A percentile compares a stretch with the other conserved stretches of the same genome.
Evolutionary conservation across 2,113 vertebrate genomes (phyloP).

Genomic region (Tympanuchus pallidicinctus): DNA sequence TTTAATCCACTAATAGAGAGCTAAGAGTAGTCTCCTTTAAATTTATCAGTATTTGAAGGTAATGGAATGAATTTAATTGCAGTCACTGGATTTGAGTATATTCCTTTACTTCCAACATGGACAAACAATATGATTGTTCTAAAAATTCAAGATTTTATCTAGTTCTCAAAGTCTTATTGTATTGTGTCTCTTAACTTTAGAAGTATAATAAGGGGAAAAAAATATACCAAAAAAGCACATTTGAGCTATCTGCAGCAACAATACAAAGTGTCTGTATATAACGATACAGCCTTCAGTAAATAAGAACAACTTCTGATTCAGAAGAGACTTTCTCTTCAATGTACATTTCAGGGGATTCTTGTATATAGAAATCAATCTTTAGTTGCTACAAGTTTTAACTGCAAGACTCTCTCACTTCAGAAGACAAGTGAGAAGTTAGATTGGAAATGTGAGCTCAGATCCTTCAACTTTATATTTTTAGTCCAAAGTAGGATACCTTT

Average conservation of each 20-base stretch:
- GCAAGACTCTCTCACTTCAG: neutral
- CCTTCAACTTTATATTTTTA: neutral
- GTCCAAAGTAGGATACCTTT: neutral
- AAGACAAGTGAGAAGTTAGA: neutral
- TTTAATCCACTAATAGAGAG: neutral
- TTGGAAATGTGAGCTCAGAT: neutral
- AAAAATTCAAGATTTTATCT: neutral
- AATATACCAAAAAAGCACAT: neutral
- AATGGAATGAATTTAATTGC: neutral
- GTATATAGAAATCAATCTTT: neutral
- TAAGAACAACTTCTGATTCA: neutral
- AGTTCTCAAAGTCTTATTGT: neutral
- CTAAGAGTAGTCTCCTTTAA: neutral
- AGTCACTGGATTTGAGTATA: neutral
- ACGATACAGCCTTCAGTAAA: neutral
- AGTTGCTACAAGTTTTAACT: neutral
- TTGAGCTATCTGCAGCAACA: neutral
- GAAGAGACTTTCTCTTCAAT: neutral
- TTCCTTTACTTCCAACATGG: neutral
- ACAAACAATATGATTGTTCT: neutral
- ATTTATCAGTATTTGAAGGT: neutral
- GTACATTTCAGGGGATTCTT: neutral
- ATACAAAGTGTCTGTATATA: neutral
- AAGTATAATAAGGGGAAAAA: neutral
- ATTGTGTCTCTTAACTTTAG: neutral